phyloP scores from a whole-genome alignment of 2,113 vertebrate species.

The Ciconia maguari region DNA sequence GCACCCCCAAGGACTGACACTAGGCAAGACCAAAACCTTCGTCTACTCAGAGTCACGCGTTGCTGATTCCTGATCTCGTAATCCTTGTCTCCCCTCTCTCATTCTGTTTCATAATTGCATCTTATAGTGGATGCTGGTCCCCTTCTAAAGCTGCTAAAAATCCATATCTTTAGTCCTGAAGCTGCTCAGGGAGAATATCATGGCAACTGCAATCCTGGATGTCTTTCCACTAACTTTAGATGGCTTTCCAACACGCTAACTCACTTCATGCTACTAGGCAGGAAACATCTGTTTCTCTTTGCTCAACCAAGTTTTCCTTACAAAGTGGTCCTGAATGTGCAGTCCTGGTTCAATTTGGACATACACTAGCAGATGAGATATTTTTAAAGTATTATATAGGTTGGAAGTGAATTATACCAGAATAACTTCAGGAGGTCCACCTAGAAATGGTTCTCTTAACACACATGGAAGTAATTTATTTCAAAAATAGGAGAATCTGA shows the following conservation, averaged over 20 bases:
- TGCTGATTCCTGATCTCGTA: background rate
- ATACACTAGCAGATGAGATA: conserved; percentile 7
- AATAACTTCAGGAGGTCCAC: conserved; percentile 45
- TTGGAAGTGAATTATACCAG: conserved; percentile 25
- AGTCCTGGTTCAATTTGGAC: conserved; percentile 19
- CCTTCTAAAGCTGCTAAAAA: background rate
- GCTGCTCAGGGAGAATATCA: background rate
- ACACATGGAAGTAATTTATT: conserved; percentile 51
- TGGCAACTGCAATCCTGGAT: background rate
- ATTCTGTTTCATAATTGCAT: background rate
- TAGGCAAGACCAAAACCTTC: background rate
- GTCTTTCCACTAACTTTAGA: background rate
- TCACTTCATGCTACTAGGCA: background rate
- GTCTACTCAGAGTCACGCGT: no score
- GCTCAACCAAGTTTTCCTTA: conserved; percentile 21
- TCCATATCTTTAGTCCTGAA: background rate
- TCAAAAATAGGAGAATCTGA: conserved; percentile 7
- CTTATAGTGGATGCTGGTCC: background rate
- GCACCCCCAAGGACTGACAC: background rate
- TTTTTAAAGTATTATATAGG: conserved; percentile 24
- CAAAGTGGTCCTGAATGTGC: conserved; percentile 13
- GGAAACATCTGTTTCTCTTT: conserved; percentile 58
- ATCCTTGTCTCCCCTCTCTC: background rate
- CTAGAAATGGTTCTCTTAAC: conserved; percentile 2
- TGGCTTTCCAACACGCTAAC: background rate